Evolutionary conservation across 53 echinoderm and acorn worm species (phyloP).

Genomic region (Echinarachnius parma): DNA sequence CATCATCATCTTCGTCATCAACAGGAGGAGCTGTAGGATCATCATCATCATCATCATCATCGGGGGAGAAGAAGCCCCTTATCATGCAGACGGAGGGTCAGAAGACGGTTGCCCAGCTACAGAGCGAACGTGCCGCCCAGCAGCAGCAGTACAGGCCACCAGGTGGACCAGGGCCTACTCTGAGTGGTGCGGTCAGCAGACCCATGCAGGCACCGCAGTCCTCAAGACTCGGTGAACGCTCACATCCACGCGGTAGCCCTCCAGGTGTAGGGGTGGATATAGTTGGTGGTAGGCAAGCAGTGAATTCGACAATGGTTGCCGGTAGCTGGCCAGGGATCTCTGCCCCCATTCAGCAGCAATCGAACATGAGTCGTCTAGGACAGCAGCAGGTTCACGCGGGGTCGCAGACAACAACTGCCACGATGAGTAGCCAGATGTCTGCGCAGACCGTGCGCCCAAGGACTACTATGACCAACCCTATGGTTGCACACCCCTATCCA

Average conservation of each 20-base stretch:
- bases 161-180: neutral
- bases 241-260: constrained; percentile 49
- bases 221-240: constrained; percentile 45
- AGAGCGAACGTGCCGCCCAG: constrained; percentile 70
- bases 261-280: constrained; percentile 49
- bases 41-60: neutral
- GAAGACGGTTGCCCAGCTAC: constrained; percentile 87
- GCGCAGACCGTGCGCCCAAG: constrained; percentile 32
- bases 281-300: neutral
- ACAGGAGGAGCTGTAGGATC: constrained; percentile 22
- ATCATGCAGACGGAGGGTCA: constrained; percentile 54
- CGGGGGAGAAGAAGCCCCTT: constrained; percentile 4
- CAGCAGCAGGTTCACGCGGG: constrained; percentile 43
- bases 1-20: constrained; percentile 15
- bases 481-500: constrained; percentile 7
- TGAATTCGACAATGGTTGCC: neutral
- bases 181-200: constrained; percentile 27
- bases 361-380: neutral
- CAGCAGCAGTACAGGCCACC: constrained; percentile 49
- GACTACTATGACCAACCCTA: constrained; percentile 1
- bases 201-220: constrained; percentile 36
- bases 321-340: constrained; percentile 48
- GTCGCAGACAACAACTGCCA: constrained; percentile 21
- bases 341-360: neutral
- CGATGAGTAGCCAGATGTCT: too few relatives aligned